phyloP scores from a whole-genome alignment of 2,113 vertebrate species.

The Ammodytes dubius region DNA sequence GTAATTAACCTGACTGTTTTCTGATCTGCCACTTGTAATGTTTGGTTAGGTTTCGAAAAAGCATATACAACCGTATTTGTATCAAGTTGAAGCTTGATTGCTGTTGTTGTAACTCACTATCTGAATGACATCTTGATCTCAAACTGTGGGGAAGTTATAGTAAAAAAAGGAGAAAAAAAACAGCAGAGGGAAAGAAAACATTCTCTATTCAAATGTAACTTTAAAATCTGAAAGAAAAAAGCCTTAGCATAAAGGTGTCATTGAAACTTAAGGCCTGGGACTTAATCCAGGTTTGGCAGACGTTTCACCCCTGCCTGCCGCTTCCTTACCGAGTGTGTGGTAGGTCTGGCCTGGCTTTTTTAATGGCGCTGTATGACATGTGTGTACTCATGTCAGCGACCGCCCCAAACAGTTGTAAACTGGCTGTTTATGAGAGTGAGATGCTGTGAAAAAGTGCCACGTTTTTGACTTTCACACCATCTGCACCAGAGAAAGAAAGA shows the following conservation, averaged over 20 bases:
- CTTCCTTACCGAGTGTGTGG: constrained; percentile 61
- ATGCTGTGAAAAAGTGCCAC: constrained; percentile 67
- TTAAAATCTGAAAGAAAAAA: constrained; percentile 17
- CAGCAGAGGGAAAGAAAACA: not conserved
- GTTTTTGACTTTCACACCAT: constrained; percentile 75
- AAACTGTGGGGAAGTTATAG: not conserved
- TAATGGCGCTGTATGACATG: constrained; percentile 75
- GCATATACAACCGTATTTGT: too few species aligned
- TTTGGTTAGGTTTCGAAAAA: not conserved
- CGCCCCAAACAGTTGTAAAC: constrained; percentile 81
- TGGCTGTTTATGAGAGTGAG: constrained; percentile 81
- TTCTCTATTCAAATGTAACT: not conserved
- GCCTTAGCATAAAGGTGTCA: constrained; percentile 45
- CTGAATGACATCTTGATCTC: not conserved
- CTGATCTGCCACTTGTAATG: not conserved
- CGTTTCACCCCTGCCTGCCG: constrained; percentile 22
- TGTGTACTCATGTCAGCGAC: constrained; percentile 79
- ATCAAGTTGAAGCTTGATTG: too few species aligned
- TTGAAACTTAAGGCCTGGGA: constrained; percentile 45
- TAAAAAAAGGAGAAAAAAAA: not conserved
- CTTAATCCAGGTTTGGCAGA: constrained; percentile 59
- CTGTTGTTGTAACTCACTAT: not conserved
- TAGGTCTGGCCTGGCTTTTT: constrained; percentile 78
- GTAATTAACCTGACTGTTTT: not conserved
- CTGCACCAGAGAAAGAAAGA: constrained; percentile 35